phyloP scores from a whole-genome alignment of 2,888 invertebrate genomes.

The Therioaphis trifolii region DNA sequence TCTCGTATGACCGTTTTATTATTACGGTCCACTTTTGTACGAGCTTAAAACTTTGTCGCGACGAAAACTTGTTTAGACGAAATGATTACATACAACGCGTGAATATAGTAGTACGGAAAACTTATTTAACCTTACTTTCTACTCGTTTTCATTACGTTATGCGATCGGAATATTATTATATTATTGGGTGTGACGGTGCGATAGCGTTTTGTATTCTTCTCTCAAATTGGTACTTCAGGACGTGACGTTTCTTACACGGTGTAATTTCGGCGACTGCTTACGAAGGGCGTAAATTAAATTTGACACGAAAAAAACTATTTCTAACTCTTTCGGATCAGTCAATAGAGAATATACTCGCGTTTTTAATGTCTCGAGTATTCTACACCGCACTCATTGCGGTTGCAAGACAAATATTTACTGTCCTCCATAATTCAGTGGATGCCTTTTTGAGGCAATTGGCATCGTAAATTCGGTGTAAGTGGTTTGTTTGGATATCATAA shows the following conservation, averaged over 20 bases:
- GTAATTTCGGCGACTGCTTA: background rate
- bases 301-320: background rate
- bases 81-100: background rate
- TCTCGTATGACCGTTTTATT: too few species aligned
- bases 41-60: too few species aligned
- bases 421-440: background rate
- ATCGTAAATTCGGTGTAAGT: slow-evolving; percentile 18
- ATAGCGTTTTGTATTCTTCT: background rate
- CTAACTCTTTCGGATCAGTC: background rate
- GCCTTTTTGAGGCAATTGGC: background rate
- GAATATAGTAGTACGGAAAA: background rate
- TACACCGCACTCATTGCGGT: background rate
- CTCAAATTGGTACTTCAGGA: background rate
- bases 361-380: background rate
- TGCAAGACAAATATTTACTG: background rate
- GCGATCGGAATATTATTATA: background rate
- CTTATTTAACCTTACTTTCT: background rate
- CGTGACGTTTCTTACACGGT: background rate
- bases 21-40: too few species aligned
- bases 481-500: background rate
- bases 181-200: background rate
- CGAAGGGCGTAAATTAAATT: background rate
- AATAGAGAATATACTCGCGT: background rate
- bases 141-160: background rate
- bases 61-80: background rate